These are phyloP conservation scores for Amphipyra berbera DNA, from an alignment of 2,888 invertebrate species.

Conservation along the genomic window DNA sequence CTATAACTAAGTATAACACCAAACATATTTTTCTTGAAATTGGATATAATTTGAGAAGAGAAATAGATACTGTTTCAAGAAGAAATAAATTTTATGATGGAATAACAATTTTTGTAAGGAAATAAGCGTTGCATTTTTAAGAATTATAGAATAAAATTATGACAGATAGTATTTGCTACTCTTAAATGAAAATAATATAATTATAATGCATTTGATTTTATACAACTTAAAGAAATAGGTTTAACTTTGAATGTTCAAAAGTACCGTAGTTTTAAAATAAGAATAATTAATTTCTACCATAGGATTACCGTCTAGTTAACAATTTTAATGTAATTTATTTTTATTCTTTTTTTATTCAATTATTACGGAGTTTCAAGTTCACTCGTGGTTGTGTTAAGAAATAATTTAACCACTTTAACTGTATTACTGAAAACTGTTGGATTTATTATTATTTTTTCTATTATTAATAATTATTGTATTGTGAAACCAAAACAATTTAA, in stretches of 20 bases:
- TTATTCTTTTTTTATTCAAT: constrained; percentile 46
- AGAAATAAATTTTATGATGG: constrained; percentile 34
- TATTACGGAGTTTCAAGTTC: constrained; percentile 70
- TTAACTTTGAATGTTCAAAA: constrained; percentile 55
- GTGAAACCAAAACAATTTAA: constrained; percentile 70
- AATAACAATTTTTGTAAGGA: constrained; percentile 34
- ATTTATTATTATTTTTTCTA: constrained; percentile 47
- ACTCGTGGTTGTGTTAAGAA: constrained; percentile 85
- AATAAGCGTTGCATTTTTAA: constrained; percentile 53
- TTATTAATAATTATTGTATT: constrained; percentile 52
- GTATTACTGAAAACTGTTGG: constrained; percentile 51
- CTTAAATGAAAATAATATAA: constrained; percentile 40
- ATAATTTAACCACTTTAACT: constrained; percentile 54
- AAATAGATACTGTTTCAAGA: constrained; percentile 41
- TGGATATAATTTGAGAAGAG: constrained; percentile 29
- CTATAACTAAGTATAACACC: constrained; percentile 46
- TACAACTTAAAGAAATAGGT: constrained; percentile 55
- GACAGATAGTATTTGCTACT: constrained; percentile 42
- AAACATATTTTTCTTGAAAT: constrained; percentile 58
- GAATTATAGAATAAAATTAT: constrained; percentile 43
- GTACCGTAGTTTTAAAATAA: constrained; percentile 51
- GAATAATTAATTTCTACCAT: constrained; percentile 52
- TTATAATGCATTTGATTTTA: constrained; percentile 48
- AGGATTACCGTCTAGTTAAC: constrained; percentile 54
- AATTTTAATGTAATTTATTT: constrained; percentile 55